Conservation (phyloP, 2,888 invertebrate genomes). For the Leptinotarsa tumamoca region DNA sequence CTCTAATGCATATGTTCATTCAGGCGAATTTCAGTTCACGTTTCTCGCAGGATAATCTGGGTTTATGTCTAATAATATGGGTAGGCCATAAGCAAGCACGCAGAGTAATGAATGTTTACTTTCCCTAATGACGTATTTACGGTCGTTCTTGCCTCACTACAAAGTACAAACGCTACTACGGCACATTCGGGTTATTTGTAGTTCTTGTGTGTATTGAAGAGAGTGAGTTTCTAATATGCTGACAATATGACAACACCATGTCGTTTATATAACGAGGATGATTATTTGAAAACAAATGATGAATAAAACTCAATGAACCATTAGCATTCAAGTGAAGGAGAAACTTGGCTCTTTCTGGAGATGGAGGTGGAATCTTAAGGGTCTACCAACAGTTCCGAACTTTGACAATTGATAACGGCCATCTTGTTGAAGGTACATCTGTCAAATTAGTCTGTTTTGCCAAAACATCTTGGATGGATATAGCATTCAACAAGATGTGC, state of each 20-base stretch:
- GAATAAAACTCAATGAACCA: background rate
- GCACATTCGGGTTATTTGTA: background rate
- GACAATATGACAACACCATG: background rate
- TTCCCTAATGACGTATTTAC: slow-evolving; percentile 12
- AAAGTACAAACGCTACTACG: background rate
- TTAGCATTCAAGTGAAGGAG: background rate
- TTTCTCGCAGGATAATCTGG: background rate
- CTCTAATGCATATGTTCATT: background rate
- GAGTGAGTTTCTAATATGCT: background rate
- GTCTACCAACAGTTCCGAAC: too few species aligned
- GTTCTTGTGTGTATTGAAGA: background rate
- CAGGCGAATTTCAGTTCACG: background rate
- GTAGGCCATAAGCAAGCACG: slow-evolving; percentile 2
- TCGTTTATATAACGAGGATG: background rate
- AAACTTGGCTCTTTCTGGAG: too few species aligned
- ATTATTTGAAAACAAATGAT: background rate
- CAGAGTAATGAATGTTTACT: slow-evolving; percentile 20
- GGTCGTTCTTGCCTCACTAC: slow-evolving; percentile 3
- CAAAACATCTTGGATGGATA: too few species aligned
- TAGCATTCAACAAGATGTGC: too few species aligned
- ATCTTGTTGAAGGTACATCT: too few species aligned
- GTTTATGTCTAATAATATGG: slow-evolving; percentile 1
- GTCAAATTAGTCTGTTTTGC: too few species aligned
- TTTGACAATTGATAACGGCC: too few species aligned
- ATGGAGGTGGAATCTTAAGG: too few species aligned